Evolutionary conservation across 2,113 vertebrate genomes (phyloP).

Genomic region (Gallinago jamesoni): DNA sequence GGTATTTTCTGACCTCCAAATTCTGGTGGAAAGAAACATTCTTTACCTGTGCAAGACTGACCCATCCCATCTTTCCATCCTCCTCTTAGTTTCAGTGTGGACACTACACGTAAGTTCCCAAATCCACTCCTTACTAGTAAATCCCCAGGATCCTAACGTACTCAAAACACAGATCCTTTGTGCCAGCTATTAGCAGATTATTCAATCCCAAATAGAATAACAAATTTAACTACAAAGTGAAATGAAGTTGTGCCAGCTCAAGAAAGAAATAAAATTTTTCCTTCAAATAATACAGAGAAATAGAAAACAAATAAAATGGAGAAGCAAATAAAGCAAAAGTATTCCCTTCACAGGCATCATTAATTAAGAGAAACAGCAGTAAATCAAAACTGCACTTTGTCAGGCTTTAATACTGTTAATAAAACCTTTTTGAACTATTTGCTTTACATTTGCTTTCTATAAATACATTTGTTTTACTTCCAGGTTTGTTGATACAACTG

Average conservation of each 20-base stretch:
- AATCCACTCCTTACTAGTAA: not conserved
- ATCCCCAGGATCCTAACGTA: not conserved
- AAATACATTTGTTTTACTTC: not conserved
- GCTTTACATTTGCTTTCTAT: not conserved
- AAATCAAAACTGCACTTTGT: not conserved
- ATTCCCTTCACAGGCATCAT: not conserved
- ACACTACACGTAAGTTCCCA: not conserved
- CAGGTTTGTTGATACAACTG: not conserved
- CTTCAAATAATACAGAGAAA: accelerated
- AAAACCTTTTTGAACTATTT: not conserved
- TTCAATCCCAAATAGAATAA: not conserved
- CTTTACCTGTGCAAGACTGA: not conserved
- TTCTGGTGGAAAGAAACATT: not conserved
- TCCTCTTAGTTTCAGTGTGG: not conserved
- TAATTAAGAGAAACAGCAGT: not conserved
- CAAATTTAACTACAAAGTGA: not conserved
- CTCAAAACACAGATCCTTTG: not conserved
- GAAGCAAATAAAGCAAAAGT: not conserved
- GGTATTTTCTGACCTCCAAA: not conserved
- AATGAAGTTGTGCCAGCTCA: not conserved
- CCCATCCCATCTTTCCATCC: not conserved
- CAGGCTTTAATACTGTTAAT: not conserved
- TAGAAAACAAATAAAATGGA: not conserved
- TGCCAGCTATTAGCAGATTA: not conserved
- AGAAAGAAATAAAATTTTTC: not conserved